Evolutionary conservation across 2,797 vertebrate genomes (phyloP), one percentile per base, ranked within the genome.

Genomic region (Acrossocheilus fasciatus): DNA sequence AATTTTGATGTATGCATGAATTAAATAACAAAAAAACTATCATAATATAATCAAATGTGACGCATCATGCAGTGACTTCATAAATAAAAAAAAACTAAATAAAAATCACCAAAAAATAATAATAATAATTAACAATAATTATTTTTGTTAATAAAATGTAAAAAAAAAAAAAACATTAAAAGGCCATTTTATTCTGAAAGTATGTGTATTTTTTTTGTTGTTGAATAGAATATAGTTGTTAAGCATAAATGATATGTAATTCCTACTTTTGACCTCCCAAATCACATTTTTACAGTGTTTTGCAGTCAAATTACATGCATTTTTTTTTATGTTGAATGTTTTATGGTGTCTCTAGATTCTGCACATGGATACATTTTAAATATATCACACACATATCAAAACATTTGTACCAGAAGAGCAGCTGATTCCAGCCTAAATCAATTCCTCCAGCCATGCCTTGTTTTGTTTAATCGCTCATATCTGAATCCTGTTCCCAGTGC

Each of bases 401-500:
- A 43, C 81, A 57, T n/a, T 57, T 70, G 23, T 52, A 54, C 12
- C 34, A 79, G 76, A 34, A 54, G n/a, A 70, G 34, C 52, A 62
- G 14, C 34, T 17, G 26, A 18, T 39, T 52, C 41, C 18, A 18
- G 17, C 62, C 90, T 66, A 91, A 88, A 57, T 87, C 47, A 26
- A 34, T 83, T 45, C 34, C 39, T 90, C 43, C 89, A 52, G 30
- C 62, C 45, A 23, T 79, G 82, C 89, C 7, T 26, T 91, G 81
- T 89, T 90, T 86, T 77, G 62, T 82, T 83, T 70, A 26, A 78
- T 39, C 70, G 70, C 84, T 86, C n/a, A 52, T 88, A 68, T 86
- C 45, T 88, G 66, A 82, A 70, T 89, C 78, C 68, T 54, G 68
- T 85, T 93, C 93, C 90, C 95, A 98, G 97, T 97, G 97, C 91